These are phyloP conservation scores for Spea multiplicata DNA, from an alignment of 2,113 vertebrate genomes.

Conservation along the genomic window DNA sequence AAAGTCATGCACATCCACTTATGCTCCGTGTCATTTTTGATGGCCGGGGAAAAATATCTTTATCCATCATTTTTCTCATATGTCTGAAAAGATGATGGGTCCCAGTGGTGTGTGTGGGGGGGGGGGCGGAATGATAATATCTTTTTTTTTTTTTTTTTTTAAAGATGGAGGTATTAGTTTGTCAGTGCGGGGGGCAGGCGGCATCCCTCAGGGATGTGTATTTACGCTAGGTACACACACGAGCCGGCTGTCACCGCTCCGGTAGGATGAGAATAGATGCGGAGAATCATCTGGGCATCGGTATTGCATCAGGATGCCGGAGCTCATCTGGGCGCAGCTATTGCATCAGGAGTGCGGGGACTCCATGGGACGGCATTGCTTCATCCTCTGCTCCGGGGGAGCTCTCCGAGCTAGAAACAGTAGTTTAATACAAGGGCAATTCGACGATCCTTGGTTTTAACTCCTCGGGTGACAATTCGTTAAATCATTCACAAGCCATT, in stretches of 20 bases:
- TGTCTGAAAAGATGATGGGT: not conserved
- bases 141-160: constrained; percentile 71
- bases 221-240: constrained; percentile 44
- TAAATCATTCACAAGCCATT: no score
- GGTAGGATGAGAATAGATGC: constrained; percentile 51
- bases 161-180: constrained; percentile 56
- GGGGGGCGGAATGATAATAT: constrained; percentile 69
- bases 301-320: constrained; percentile 54
- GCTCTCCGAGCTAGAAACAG: not conserved
- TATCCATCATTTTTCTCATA: no score
- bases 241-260: constrained; percentile 45
- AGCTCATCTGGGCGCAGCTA: constrained; percentile 33
- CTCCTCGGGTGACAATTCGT: not conserved
- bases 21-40: no score
- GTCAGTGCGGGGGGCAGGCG: constrained; percentile 12
- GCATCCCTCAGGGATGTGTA: constrained; percentile 36
- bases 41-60: no score
- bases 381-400: constrained; percentile 40
- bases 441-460: not conserved
- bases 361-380: constrained; percentile 36
- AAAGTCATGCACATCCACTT: no score
- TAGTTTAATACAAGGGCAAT: not conserved
- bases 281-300: constrained; percentile 53
- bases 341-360: constrained; percentile 40
- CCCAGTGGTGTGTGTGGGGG: no score